These are phyloP conservation scores for Cebidichthys violaceus DNA, from an alignment of 2,113 vertebrate genomes.

Conservation along the genomic window DNA sequence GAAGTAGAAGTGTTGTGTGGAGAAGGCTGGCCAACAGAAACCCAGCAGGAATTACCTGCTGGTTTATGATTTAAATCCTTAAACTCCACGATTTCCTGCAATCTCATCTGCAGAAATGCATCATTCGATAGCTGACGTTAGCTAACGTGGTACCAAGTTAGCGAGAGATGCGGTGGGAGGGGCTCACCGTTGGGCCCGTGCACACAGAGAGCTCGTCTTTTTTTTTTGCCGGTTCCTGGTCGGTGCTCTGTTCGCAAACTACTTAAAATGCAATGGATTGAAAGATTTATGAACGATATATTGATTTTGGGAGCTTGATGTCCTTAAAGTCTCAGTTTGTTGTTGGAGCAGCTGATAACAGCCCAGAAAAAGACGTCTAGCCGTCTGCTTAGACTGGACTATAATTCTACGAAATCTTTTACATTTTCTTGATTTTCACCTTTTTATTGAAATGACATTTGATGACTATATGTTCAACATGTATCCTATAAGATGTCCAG, in stretches of 20 bases:
- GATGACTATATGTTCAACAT: not conserved
- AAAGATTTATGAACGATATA: not conserved
- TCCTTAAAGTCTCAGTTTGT: slow-evolving; percentile 2
- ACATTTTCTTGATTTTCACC: not conserved
- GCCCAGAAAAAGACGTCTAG: not conserved
- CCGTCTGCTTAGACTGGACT: not conserved
- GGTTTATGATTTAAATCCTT: not conserved
- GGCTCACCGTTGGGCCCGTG: not conserved
- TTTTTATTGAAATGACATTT: not conserved
- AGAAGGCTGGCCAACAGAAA: not conserved
- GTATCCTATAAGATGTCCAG: not conserved
- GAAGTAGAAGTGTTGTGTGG: not conserved
- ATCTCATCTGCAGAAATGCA: not conserved
- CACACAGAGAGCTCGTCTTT: not conserved
- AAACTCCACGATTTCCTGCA: not conserved
- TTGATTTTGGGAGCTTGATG: not conserved
- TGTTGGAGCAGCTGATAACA: slow-evolving; percentile 7
- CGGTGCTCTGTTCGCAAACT: not conserved
- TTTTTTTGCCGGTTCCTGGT: not conserved
- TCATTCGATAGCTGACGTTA: not conserved
- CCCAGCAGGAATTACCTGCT: not conserved
- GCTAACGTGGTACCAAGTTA: not conserved
- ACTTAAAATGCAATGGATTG: not conserved
- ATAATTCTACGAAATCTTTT: not conserved
- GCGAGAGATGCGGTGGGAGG: not conserved